phyloP scores from a whole-genome alignment of 1,140 invertebrate genomes.

The Lethrus apterus region DNA sequence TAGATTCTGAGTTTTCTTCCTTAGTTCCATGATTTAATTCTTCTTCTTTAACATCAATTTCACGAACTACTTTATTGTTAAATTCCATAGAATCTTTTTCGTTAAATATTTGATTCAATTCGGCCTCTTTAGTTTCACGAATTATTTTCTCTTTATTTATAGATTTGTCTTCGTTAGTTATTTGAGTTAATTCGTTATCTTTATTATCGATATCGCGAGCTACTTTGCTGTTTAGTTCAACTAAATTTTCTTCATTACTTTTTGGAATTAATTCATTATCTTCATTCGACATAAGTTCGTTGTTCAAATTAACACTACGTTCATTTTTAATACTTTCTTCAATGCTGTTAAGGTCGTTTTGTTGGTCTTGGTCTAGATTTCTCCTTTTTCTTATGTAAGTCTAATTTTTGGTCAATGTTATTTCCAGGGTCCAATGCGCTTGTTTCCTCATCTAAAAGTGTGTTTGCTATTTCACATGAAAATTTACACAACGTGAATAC shows the following conservation, averaged over 20 bases:
- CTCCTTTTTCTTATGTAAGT: slow-evolving; percentile 26
- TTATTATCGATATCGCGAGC: too few species aligned
- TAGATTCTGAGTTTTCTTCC: background rate
- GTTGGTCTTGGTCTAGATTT: background rate
- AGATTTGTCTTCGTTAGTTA: too few species aligned
- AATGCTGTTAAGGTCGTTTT: background rate
- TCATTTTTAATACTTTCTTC: background rate
- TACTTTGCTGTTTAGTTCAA: too few species aligned
- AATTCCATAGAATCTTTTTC: background rate
- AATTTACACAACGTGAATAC: too few species aligned
- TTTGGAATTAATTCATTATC: background rate
- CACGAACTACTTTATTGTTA: background rate
- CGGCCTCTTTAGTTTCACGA: background rate
- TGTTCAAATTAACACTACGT: background rate
- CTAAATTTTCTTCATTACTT: slow-evolving; percentile 3
- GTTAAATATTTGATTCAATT: background rate
- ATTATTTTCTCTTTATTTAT: too few species aligned
- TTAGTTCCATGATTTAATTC: background rate
- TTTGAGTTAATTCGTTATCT: too few species aligned
- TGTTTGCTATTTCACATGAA: slow-evolving; percentile 22
- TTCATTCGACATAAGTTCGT: background rate
- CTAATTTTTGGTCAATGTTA: slow-evolving; percentile 21
- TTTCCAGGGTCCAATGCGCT: slow-evolving; percentile 26
- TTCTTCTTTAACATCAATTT: background rate
- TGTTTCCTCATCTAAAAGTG: slow-evolving; percentile 29